Evolutionary conservation across 2,888 invertebrate species (phyloP).

Genomic region (Brachyptera putata): DNA sequence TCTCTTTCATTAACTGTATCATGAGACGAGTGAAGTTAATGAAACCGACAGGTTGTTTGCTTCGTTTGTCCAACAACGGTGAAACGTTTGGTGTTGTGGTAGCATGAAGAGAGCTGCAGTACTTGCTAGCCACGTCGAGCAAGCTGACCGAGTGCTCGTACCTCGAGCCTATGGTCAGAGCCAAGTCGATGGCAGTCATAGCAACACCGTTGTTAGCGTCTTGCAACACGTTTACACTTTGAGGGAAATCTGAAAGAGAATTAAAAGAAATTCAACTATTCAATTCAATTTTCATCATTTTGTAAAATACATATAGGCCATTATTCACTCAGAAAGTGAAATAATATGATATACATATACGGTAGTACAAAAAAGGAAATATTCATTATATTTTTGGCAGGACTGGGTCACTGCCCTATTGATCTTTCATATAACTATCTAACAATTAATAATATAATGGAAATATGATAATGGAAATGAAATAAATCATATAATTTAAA

Average conservation of each 20-base stretch:
- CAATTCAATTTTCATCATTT: too few species aligned
- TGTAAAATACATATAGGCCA: too few species aligned
- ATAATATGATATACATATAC: too few species aligned
- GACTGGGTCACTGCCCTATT: too few species aligned
- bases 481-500: too few species aligned
- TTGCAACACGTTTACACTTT: conserved; percentile 6
- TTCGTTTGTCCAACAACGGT: not conserved
- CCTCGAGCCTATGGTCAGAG: conserved; percentile 39
- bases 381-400: too few species aligned
- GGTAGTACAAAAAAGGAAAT: too few species aligned
- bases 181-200: conserved; percentile 41
- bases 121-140: conserved; percentile 41
- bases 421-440: too few species aligned
- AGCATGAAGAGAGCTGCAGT: conserved; percentile 35
- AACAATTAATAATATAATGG: too few species aligned
- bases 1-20: conserved; percentile 27
- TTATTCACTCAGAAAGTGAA: too few species aligned
- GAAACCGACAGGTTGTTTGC: conserved; percentile 20
- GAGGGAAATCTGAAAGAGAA: conserved; percentile 22
- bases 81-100: conserved; percentile 33
- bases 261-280: too few species aligned
- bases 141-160: conserved; percentile 38
- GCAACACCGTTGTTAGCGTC: conserved; percentile 30
- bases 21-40: conserved; percentile 23
- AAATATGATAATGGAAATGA: too few species aligned